Base-by-base conservation (phyloP, 2,888 invertebrate species). In the Blastobasis lacticolella region DNA sequence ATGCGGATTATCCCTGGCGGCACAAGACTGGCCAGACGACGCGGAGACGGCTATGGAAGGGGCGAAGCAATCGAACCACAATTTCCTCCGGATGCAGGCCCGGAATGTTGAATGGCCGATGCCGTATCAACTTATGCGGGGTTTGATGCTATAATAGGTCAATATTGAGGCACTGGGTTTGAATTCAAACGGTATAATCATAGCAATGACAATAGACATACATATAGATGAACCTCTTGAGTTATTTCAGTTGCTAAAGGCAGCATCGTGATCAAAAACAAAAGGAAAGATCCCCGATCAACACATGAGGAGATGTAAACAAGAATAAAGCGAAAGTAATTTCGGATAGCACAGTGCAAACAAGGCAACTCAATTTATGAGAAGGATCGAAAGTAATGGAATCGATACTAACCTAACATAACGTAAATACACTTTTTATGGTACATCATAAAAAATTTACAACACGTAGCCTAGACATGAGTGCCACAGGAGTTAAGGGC, bases 1-100 rank as follows among this genome's bases (percentile, higher is more conserved):
- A 74, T 73, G 69, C 67, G 69, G 72, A 75, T 82, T 79, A 85
- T 80, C 81, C 78, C 72, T 73, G 71, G 73, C 67, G 71, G 68
- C 69, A 67, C 64, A 62, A 61, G 71, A 71, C 74, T 71, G 63
- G 64, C 23, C 68, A 73, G 73, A 71, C 72, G 57, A 60, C 57
- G 65, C 58, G 53, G 66, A 64, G 66, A 67, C 65, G 56, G 45
- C 7, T 6, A 1, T 23, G 23, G 23, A 23, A 23, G 23, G 23
- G 23, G 23, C 23, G 23, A 3, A 23, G 23, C 23, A 23, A 23
- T 23, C 23, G 23, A 23, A 23, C 23, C 23, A 23, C 23, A 23
- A 23, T 23, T 23, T 23, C 23, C 23, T 23, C 23, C 23, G 23
- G 23, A 23, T 23, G 23, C 23, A 23, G 23, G 23, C 23, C 2